Evolutionary conservation across 2,888 invertebrate genomes (phyloP), one percentile per base, ranked within the genome.

Genomic region (Anorthoa munda): DNA sequence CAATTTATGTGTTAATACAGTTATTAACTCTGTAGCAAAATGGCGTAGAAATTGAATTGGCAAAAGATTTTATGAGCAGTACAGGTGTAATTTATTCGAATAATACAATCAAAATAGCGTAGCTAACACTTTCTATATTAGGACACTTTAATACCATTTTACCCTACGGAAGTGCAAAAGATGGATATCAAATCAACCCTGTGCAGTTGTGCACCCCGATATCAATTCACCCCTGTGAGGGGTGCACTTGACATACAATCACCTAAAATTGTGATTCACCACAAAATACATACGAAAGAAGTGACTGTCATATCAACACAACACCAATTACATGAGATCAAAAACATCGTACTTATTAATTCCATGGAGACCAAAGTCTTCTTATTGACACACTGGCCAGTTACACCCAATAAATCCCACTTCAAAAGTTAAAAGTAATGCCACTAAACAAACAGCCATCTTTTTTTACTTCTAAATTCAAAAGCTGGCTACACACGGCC

Each of bases 391-490:
- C 18, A 45, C 59, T 77, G 59, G 64, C 64, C 64, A 65, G 48
- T 59, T 17, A 76, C 59, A 60, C 15, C 51, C 18, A 55, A 51
- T 70, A 78, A 77, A 65, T 48, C 21, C 72, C 64, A 18, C 15
- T 72, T 77, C 61, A 4, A 78, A 72, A 39, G 13, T 77, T 66
- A 51, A 77, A 77, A 78, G 56, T 39, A 51, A 51, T 69, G 59
- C 18, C 53, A 76, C 48, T 69, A 77, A 66, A 56, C 65, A 70
- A 72, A 77, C 46, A 55, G 31, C 21, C 9, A 5, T 60, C 17
- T 64, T 65, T 56, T 67, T 63, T 67, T 39, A 63, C 21, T 74
- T 74, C 46, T 12, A 64, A 69, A 61, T 78, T 79, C 65, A 75
- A 73, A 81, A 21, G 50, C 53, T 15, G 50, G n/a, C 55, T 72